These are phyloP conservation scores for Palaemon carinicauda DNA, from an alignment of 1,140 invertebrate genomes.

Conservation along the genomic window DNA sequence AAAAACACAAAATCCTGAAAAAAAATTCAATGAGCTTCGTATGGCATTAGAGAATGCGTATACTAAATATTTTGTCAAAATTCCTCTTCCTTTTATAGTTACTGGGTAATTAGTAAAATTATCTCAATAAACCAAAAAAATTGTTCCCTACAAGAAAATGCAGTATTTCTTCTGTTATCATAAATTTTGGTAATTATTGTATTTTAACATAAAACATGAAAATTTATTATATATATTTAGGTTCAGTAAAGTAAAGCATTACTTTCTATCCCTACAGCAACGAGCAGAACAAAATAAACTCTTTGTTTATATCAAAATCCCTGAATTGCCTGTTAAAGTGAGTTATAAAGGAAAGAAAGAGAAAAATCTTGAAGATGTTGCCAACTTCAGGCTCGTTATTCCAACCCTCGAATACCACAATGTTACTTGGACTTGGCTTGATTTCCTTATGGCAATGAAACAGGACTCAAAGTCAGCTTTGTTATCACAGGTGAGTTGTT, in stretches of 20 bases:
- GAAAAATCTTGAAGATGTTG: slow-evolving; percentile 96
- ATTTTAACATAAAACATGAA: no score
- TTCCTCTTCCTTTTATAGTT: no score
- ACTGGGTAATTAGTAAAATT: no score
- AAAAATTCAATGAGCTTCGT: no score
- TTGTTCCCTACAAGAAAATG: no score
- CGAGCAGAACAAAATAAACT: slow-evolving; percentile 98
- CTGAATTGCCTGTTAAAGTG: slow-evolving; percentile 93
- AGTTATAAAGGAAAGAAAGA: slow-evolving; percentile 98
- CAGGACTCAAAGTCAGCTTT: slow-evolving; percentile 91
- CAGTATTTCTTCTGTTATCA: no score
- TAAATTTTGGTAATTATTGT: no score
- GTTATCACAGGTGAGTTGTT: slow-evolving; percentile 75
- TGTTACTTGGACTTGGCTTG: slow-evolving; percentile 99
- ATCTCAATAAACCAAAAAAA: no score
- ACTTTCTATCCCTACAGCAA: slow-evolving; percentile 65
- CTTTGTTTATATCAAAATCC: slow-evolving; percentile 74
- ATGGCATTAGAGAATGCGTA: no score
- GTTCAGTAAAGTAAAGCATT: not conserved
- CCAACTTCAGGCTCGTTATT: slow-evolving; percentile 91
- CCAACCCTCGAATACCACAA: slow-evolving; percentile 98
- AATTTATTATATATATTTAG: no score
- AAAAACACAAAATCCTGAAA: no score
- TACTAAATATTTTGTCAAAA: no score
- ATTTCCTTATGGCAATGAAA: slow-evolving; percentile 93